phyloP scores from a whole-genome alignment of 2,888 invertebrate genomes.

The Nomada ferruginata region DNA sequence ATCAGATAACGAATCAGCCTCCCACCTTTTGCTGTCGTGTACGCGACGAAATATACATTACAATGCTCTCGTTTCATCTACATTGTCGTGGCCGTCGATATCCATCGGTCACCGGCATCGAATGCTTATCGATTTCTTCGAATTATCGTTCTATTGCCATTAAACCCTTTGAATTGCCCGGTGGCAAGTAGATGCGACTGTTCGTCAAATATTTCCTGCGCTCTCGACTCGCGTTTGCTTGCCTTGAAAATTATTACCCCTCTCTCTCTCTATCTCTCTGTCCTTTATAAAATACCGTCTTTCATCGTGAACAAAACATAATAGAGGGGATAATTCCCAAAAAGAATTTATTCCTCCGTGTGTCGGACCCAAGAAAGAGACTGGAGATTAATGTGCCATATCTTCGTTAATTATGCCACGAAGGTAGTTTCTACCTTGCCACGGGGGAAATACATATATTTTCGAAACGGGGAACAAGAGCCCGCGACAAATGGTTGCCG shows the following conservation, averaged over 20 bases:
- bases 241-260: not conserved
- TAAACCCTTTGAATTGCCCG: not conserved
- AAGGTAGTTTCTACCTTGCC: too few species aligned
- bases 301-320: too few species aligned
- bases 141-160: not conserved
- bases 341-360: too few species aligned
- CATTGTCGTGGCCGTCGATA: conserved; percentile 14
- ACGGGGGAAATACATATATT: not conserved
- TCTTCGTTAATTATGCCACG: too few species aligned
- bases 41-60: conserved; percentile 44
- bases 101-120: not conserved
- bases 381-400: too few species aligned
- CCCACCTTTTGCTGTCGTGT: conserved; percentile 35
- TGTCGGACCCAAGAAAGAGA: too few species aligned
- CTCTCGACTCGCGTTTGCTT: not conserved
- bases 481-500: conserved; percentile 3
- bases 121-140: not conserved
- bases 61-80: conserved; percentile 33
- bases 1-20: conserved; percentile 74
- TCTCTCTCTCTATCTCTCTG: too few species aligned
- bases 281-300: too few species aligned
- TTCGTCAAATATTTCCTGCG: not conserved
- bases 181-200: not conserved
- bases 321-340: too few species aligned
- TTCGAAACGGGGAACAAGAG: not conserved